Conservation (phyloP, 2,888 invertebrate genomes). For the Eudasyphora cyanicolor region DNA sequence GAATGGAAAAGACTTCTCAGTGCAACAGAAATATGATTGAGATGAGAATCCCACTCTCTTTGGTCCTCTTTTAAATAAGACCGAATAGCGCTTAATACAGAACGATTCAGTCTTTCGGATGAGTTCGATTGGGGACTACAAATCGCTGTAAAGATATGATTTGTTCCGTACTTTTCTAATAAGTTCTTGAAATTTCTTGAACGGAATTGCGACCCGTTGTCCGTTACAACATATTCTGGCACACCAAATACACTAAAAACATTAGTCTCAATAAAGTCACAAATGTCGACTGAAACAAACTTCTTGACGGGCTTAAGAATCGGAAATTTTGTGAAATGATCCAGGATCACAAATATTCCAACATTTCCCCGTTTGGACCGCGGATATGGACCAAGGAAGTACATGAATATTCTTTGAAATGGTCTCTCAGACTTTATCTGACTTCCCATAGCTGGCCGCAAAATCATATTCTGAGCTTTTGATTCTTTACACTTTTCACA, state of each 20-base stretch:
- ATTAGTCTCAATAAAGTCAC: conserved; percentile 9
- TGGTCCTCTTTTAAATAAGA: conserved; percentile 21
- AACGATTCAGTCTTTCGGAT: not conserved
- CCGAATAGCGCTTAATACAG: too few species aligned
- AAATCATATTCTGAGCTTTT: conserved; percentile 35
- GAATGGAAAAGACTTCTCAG: conserved; percentile 44
- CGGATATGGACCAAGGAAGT: conserved; percentile 50
- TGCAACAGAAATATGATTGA: conserved; percentile 35
- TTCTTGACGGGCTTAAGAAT: conserved; percentile 30
- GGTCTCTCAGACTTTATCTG: conserved; percentile 44
- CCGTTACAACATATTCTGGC: conserved; percentile 42
- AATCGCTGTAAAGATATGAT: conserved; percentile 50
- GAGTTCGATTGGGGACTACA: conserved; percentile 56
- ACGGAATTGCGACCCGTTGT: conserved; percentile 50
- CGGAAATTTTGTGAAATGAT: conserved; percentile 56
- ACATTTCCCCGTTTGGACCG: conserved; percentile 32
- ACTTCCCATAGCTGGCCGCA: conserved; percentile 51
- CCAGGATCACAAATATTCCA: conserved; percentile 53
- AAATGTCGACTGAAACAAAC: conserved; percentile 11
- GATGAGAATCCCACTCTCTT: conserved; percentile 37
- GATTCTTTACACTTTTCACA: conserved; percentile 23
- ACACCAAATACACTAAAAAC: conserved; percentile 38
- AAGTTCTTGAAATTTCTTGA: conserved; percentile 30
- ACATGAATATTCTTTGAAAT: conserved; percentile 51
- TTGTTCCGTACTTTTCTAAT: conserved; percentile 40